phyloP scores from a whole-genome alignment of 2,888 invertebrate genomes.

The Brenthis ino region DNA sequence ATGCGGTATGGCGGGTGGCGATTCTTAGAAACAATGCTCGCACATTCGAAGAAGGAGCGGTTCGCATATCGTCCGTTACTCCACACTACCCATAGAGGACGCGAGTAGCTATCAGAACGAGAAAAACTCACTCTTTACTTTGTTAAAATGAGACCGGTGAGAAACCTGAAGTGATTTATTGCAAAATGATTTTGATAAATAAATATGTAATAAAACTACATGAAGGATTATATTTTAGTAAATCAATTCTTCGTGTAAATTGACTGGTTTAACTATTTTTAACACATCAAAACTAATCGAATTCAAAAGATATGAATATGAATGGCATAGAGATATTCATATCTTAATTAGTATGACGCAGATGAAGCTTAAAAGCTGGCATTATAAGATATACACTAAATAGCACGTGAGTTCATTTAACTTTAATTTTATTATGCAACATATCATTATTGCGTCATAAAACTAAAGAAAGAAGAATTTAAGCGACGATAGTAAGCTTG shows the following conservation, averaged over 20 bases:
- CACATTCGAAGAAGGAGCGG: constrained; percentile 76
- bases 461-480: not conserved
- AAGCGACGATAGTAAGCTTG: not conserved
- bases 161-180: constrained; percentile 64
- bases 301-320: too few species aligned
- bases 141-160: constrained; percentile 68
- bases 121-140: constrained; percentile 72
- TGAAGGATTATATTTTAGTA: not conserved
- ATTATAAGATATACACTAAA: too few species aligned
- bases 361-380: too few species aligned
- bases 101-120: constrained; percentile 64
- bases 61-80: constrained; percentile 66
- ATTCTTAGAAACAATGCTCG: constrained; percentile 75
- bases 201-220: constrained; percentile 32
- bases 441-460: too few species aligned
- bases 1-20: constrained; percentile 67
- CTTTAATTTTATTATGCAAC: too few species aligned
- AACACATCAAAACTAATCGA: too few species aligned
- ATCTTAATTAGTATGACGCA: too few species aligned
- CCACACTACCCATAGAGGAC: constrained; percentile 55
- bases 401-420: too few species aligned
- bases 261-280: too few species aligned
- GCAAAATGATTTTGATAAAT: constrained; percentile 70
- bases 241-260: too few species aligned
- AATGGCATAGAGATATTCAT: too few species aligned